Percentiles rank a stretch among this genome's conserved stretches.
Evolutionary conservation across 2,113 vertebrate genomes (phyloP).

Genomic region (Pogonocichla stellata): DNA sequence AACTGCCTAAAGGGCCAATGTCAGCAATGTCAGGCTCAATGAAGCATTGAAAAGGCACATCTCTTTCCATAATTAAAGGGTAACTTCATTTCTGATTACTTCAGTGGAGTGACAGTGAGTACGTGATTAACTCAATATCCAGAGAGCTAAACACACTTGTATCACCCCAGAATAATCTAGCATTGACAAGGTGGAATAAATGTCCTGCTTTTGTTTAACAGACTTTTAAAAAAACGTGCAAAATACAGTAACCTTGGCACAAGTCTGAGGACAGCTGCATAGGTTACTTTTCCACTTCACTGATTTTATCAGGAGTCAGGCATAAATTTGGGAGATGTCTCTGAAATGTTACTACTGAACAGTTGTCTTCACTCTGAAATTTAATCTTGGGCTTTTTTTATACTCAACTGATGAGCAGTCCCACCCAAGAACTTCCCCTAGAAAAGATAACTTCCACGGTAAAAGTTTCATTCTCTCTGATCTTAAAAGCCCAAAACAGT

Average conservation of each 20-base stretch:
- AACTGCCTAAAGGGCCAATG: not conserved
- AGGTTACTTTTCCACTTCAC: not conserved
- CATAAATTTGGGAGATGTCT: not conserved
- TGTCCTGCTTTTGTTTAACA: not conserved
- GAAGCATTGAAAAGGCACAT: not conserved
- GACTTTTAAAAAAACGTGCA: not conserved
- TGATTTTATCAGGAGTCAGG: conserved; percentile 1
- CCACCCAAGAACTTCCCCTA: not conserved
- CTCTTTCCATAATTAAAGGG: conserved; percentile 5
- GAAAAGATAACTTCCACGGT: not conserved
- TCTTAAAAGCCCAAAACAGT: not conserved
- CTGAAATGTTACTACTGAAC: not conserved
- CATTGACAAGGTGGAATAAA: not conserved
- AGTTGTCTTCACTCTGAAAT: not conserved
- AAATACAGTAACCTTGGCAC: not conserved
- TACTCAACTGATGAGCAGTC: not conserved
- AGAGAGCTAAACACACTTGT: not conserved
- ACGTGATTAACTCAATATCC: not conserved
- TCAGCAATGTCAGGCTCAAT: not conserved
- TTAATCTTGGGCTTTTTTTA: accelerated
- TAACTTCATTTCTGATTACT: not conserved
- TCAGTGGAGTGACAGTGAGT: not conserved
- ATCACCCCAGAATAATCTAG: not conserved
- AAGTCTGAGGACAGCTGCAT: not conserved
- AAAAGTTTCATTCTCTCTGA: not conserved